Percentiles rank a stretch among this genome's conserved stretches.
These are phyloP conservation scores for Malachius bipustulatus DNA, from an alignment of 2,888 invertebrate species.

Conservation along the genomic window DNA sequence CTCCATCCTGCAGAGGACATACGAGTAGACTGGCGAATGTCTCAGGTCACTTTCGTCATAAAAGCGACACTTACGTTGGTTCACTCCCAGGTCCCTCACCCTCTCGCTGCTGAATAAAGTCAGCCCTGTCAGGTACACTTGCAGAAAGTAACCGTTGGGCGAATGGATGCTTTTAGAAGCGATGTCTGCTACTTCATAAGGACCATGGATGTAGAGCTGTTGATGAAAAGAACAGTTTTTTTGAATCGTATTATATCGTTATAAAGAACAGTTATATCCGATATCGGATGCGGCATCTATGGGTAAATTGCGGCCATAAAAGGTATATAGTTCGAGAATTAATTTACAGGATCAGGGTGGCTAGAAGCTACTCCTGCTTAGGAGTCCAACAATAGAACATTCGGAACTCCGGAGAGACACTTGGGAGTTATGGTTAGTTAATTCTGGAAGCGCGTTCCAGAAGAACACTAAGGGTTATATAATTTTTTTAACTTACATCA, in stretches of 20 bases:
- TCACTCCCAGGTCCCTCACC: constrained; percentile 38
- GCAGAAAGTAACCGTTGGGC: constrained; percentile 29
- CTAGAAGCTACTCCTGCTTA: too few relatives aligned
- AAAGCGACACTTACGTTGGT: constrained; percentile 58
- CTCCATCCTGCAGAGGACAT: constrained; percentile 57
- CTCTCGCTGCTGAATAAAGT: constrained; percentile 32
- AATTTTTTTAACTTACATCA: constrained; percentile 4
- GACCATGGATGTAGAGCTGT: constrained; percentile 53
- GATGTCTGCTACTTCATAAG: constrained; percentile 55
- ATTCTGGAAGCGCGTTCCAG: background rate
- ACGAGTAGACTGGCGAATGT: constrained; percentile 57
- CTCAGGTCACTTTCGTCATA: constrained; percentile 50
- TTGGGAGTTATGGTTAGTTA: too few relatives aligned
- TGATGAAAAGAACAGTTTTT: background rate
- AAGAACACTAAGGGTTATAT: background rate
- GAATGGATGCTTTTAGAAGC: constrained; percentile 37
- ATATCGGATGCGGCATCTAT: too few relatives aligned
- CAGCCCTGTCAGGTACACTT: constrained; percentile 30
- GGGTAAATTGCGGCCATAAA: too few relatives aligned
- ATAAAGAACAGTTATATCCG: too few relatives aligned
- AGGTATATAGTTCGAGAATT: too few relatives aligned
- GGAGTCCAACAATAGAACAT: too few relatives aligned
- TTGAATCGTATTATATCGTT: too few relatives aligned
- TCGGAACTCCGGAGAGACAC: too few relatives aligned
- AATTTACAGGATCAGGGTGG: too few relatives aligned